Conservation (phyloP, 2,888 invertebrate species). For the Cephus pygmeus region DNA sequence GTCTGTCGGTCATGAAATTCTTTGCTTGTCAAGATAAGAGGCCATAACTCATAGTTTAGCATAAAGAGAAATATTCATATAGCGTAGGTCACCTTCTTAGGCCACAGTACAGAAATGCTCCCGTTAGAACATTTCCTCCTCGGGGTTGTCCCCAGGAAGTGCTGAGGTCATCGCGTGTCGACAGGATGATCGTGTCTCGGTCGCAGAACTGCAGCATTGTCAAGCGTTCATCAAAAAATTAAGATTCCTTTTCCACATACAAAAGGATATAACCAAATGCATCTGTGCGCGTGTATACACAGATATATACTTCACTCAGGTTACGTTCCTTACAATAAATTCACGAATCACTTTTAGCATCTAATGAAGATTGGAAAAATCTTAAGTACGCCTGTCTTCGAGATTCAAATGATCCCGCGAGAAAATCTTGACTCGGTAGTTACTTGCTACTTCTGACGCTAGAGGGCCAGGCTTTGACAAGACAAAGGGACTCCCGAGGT, state of each 20-base stretch:
- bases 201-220: neutral
- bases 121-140: constrained; percentile 52
- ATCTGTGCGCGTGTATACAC: neutral
- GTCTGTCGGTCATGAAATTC: neutral
- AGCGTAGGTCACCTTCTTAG: neutral
- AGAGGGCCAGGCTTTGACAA: neutral
- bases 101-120: constrained; percentile 23
- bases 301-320: neutral
- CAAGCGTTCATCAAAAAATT: neutral
- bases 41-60: neutral
- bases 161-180: constrained; percentile 55
- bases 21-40: neutral
- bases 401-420: neutral
- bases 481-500: constrained; percentile 18
- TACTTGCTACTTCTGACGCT: neutral
- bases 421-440: neutral
- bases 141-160: constrained; percentile 51
- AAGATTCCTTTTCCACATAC: neutral
- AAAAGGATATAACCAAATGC: neutral
- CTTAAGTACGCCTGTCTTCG: neutral
- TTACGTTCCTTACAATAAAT: neutral
- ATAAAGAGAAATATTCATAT: neutral
- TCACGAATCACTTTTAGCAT: neutral
- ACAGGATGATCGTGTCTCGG: neutral
- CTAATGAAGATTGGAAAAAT: neutral